Percentiles rank a stretch among this genome's conserved stretches.
Evolutionary conservation across 2,888 invertebrate species (phyloP).

Genomic region (Liodrosophila aerea): DNA sequence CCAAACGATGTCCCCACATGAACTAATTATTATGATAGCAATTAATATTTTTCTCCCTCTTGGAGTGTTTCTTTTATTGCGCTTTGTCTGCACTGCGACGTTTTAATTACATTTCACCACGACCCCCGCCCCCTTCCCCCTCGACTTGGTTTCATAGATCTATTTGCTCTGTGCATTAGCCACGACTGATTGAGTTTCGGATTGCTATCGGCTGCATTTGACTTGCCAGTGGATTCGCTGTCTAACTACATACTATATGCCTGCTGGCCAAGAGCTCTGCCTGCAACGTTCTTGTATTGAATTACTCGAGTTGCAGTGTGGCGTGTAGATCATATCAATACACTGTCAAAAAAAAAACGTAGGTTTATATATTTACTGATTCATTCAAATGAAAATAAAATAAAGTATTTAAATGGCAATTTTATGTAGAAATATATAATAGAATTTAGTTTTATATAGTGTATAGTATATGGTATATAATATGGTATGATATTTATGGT

Average conservation of each 20-base stretch:
- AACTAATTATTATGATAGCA: conserved; percentile 45
- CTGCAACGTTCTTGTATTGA: conserved; percentile 26
- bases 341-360: no score
- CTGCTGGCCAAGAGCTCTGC: conserved; percentile 21
- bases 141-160: conserved; percentile 18
- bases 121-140: no score
- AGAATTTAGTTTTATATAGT: no score
- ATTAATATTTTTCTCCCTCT: not conserved
- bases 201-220: conserved; percentile 43
- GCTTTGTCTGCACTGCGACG: not conserved
- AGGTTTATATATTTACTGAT: no score
- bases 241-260: no score
- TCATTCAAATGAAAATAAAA: no score
- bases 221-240: conserved; percentile 12
- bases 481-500: no score
- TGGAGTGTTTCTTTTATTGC: not conserved
- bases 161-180: conserved; percentile 32
- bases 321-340: conserved; percentile 57
- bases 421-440: no score
- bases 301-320: conserved; percentile 61
- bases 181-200: conserved; percentile 70
- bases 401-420: no score
- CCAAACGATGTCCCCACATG: conserved; percentile 48
- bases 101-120: conserved; percentile 40
- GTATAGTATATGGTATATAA: no score